Evolutionary conservation across 2,888 invertebrate species (phyloP).

Genomic region (Laspeyria flexula): DNA sequence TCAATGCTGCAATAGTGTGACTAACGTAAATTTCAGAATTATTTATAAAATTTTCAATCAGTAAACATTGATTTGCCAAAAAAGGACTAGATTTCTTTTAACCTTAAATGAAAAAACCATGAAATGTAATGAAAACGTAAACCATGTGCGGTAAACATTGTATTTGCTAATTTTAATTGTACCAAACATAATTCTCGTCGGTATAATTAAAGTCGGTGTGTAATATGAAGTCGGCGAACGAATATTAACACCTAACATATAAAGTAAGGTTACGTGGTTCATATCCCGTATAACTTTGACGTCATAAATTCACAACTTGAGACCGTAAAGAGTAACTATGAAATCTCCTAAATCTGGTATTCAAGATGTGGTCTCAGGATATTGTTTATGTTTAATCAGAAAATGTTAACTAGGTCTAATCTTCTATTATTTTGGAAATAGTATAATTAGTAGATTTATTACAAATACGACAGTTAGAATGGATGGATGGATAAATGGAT

Average conservation of each 20-base stretch:
- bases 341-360: slow-evolving; percentile 54
- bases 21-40: too few species aligned
- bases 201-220: slow-evolving; percentile 37
- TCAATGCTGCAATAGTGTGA: neutral
- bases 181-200: slow-evolving; percentile 41
- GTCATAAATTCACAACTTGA: slow-evolving; percentile 60
- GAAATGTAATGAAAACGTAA: slow-evolving; percentile 22
- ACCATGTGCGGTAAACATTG: slow-evolving; percentile 13
- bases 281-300: slow-evolving; percentile 47
- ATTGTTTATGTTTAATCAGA: slow-evolving; percentile 41
- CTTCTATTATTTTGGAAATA: slow-evolving; percentile 25
- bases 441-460: too few species aligned
- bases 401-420: slow-evolving; percentile 40
- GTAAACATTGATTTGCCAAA: too few species aligned
- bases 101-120: too few species aligned
- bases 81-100: too few species aligned
- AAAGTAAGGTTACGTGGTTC: slow-evolving; percentile 46
- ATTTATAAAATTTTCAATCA: too few species aligned
- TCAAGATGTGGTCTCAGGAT: slow-evolving; percentile 42
- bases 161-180: slow-evolving; percentile 39
- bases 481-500: too few species aligned
- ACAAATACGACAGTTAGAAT: too few species aligned
- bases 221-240: slow-evolving; percentile 23
- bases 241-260: slow-evolving; percentile 39
- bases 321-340: slow-evolving; percentile 56